Base-by-base conservation (phyloP, 2,113 vertebrate species). In the Phrynosoma blainvillii region DNA sequence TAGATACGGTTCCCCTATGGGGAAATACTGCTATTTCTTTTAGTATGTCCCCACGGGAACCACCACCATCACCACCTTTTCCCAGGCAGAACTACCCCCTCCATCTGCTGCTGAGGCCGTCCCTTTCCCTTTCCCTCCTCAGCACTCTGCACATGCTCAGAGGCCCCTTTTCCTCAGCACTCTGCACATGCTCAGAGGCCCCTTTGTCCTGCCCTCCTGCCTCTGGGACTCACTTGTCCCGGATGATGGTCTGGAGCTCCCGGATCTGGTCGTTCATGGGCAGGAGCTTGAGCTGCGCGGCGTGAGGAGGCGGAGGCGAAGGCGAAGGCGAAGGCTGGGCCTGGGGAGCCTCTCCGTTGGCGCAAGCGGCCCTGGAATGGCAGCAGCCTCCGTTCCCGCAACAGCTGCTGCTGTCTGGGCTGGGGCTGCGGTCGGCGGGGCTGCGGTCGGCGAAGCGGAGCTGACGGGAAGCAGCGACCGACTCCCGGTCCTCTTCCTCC, bases 241-340 rank as follows among this genome's bases (percentile, higher is more conserved):
- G 96, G 95, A 99, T 98, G 96, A 98, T 98, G 25, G 98, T 98
- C 96, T 99, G 98, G 82, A 98, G 95, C 89, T 98, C 98, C 62
- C 98, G 97, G 92, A 99, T 98, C 96, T 98, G 98, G 93, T 98
- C 98, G 91, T 98, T 99, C 95, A 98, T 97, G n/a, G 97, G 98
- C 54, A 98, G 97, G 89, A 98, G 96, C 86, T 98, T 98, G 56
- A 98, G 96, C 94, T 98, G 98, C 20, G 98, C 20, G 75, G 65
- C 42, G 42, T 11, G 56, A 87, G 54, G 6, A 94, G 89, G 84
- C 82, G 93, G 56, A 88, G n/a, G 94, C 94, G 23, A 84, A 81
- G 92, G 47, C 83, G 21, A 77, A 21, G 81, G 6, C 6, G 91
- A 79, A 94, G 91, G 87, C 81, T 92, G 54, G 89, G n/a, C 94